Conservation (phyloP, 2,888 invertebrate genomes). For the Mongoloraphidia duomilia region DNA sequence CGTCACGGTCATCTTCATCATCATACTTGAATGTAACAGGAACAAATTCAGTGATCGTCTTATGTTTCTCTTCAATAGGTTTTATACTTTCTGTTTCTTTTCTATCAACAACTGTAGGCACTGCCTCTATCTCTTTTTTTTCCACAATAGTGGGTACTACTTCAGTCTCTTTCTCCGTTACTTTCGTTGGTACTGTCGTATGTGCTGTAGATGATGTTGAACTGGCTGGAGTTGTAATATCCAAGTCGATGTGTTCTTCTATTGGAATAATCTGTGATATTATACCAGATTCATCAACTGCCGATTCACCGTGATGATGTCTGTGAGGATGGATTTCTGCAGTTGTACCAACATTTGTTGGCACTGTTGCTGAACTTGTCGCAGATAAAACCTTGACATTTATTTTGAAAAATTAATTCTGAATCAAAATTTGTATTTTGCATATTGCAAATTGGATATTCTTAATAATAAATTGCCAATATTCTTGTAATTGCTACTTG, state of each 20-base stretch:
- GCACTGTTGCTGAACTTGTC: not conserved
- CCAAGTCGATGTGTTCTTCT: constrained; percentile 1
- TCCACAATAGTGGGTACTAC: not conserved
- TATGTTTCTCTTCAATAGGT: not conserved
- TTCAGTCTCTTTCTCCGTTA: not conserved
- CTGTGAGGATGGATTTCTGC: constrained; percentile 27
- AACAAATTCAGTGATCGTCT: not conserved
- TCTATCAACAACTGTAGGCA: not conserved
- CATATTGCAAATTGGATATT: no score
- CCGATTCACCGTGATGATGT: constrained; percentile 31
- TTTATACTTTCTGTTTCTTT: no score
- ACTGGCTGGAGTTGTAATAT: no score
- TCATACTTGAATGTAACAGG: constrained; percentile 4
- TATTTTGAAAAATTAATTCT: no score
- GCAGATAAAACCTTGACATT: no score
- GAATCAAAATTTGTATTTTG: not conserved
- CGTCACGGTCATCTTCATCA: constrained; percentile 23
- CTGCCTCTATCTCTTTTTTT: not conserved
- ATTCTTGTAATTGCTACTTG: no score
- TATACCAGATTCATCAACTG: not conserved
- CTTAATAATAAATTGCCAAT: no score
- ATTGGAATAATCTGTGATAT: constrained; percentile 1
- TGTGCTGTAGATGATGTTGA: not conserved
- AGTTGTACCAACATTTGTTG: constrained; percentile 1
- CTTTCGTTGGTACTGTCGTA: not conserved